These are phyloP conservation scores for Uloborus plumipes DNA, from an alignment of 2,888 invertebrate species.

Conservation along the genomic window DNA sequence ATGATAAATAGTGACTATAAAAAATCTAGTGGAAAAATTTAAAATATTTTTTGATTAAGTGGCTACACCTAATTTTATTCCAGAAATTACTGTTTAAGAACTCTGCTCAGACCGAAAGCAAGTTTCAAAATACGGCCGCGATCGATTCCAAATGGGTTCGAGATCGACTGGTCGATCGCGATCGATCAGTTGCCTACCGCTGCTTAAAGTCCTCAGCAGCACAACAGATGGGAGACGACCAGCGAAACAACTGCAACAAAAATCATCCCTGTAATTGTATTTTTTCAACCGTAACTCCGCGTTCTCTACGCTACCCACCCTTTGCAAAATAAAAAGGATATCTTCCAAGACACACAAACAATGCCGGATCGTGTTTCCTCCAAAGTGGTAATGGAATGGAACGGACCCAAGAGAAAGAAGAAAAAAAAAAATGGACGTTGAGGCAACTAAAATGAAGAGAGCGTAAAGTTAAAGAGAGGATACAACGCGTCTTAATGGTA, in stretches of 20 bases:
- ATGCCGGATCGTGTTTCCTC: constrained; percentile 59
- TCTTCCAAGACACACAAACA: constrained; percentile 55
- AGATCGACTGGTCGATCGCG: too few relatives aligned
- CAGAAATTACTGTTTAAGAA: too few relatives aligned
- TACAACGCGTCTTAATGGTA: constrained; percentile 33
- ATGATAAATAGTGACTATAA: too few relatives aligned
- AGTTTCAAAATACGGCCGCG: too few relatives aligned
- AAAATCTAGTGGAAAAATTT: too few relatives aligned
- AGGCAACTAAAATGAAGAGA: not conserved
- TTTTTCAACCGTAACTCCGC: constrained; percentile 47
- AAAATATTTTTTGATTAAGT: too few relatives aligned
- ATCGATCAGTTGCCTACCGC: too few relatives aligned
- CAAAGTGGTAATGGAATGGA: constrained; percentile 61
- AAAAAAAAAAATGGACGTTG: not conserved
- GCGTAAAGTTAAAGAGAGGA: constrained; percentile 31
- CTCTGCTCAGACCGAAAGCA: too few relatives aligned
- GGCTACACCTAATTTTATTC: too few relatives aligned
- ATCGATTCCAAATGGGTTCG: too few relatives aligned
- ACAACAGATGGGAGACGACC: constrained; percentile 39
- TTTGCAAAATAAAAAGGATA: constrained; percentile 21
- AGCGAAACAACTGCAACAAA: constrained; percentile 27
- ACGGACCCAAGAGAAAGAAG: constrained; percentile 15
- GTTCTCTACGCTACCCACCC: constrained; percentile 19
- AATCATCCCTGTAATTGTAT: constrained; percentile 32
- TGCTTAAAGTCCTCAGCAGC: not conserved